Evolutionary conservation across 2,113 vertebrate species (phyloP), one percentile per base, ranked within the genome.

Genomic region (Motacilla alba): DNA sequence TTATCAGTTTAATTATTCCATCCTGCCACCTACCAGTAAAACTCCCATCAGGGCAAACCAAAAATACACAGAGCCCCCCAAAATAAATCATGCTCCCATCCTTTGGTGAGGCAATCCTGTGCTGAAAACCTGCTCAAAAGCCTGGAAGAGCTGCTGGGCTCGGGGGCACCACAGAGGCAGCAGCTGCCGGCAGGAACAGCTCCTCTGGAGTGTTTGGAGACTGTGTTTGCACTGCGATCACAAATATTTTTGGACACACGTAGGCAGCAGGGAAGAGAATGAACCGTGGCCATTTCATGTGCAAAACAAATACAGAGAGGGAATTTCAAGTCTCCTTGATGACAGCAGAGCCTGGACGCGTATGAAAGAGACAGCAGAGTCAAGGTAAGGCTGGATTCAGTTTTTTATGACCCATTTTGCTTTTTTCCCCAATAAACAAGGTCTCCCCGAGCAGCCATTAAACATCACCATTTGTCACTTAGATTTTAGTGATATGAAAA

Each of bases 1-100:
- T 21, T 0, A 2, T 9, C n/a, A 53, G 22, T 19, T 23, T 22
- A 33, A 72, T 60, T 23, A 62, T 17, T 30, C 49, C 12, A 0
- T 59, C 44, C 53, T 44, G 23, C 12, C 20, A 7, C 0, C 1
- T 1, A 41, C 33, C 44, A 44, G 21, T 13, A 31, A 62, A 83
- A 50, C 0, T 0, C 35, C 41, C 43, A 28, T 10, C 3, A 0
- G 0, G 0, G 41, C 30, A 70, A 67, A 81, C 0, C 1, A 10
- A 24, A 68, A 62, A n/a, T 35, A 8, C 1, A 21, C 50, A 46
- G 44, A 86, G 27, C 3, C 13, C 7, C 27, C 27, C 19, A 1
- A 4, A 41, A 52, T 4, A 33, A 35, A 35, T 35, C 35, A 24
- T 15, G 23, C 23, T 43, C 18, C 18, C 6, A 15, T 60, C 14